These are phyloP conservation scores for Halocaridina rubra DNA, from an alignment of 2,888 invertebrate species.

Conservation along the genomic window DNA sequence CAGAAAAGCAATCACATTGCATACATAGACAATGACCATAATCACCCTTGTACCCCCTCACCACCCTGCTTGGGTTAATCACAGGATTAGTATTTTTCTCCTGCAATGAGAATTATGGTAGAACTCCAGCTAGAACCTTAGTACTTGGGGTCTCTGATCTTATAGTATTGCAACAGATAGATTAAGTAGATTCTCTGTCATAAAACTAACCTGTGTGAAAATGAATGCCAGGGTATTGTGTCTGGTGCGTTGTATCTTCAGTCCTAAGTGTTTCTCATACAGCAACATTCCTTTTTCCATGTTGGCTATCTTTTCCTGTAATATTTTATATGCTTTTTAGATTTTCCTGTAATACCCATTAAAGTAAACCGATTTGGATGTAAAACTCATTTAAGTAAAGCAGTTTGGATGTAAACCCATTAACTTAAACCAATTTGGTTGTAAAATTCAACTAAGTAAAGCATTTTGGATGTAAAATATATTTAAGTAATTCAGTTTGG, in stretches of 20 bases:
- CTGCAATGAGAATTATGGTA: too few species aligned
- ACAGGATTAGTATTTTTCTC: too few species aligned
- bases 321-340: not conserved
- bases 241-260: not conserved
- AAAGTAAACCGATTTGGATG: not conserved
- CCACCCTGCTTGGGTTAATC: too few species aligned
- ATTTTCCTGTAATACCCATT: not conserved
- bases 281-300: not conserved
- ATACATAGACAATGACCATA: too few species aligned
- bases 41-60: too few species aligned
- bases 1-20: too few species aligned
- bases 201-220: slow-evolving; percentile 30
- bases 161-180: too few species aligned
- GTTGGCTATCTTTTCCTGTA: not conserved
- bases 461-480: not conserved
- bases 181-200: too few species aligned
- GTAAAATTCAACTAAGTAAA: not conserved
- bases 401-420: not conserved
- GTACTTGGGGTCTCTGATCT: too few species aligned
- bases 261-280: slow-evolving; percentile 18
- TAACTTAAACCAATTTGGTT: not conserved
- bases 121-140: too few species aligned
- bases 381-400: not conserved
- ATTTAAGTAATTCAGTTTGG: too few species aligned
- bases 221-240: slow-evolving; percentile 17